Percentiles rank a stretch among this genome's conserved stretches.
phyloP scores from a whole-genome alignment of 64 coral and sea anemone species.

The Catalaphyllia jardinei region DNA sequence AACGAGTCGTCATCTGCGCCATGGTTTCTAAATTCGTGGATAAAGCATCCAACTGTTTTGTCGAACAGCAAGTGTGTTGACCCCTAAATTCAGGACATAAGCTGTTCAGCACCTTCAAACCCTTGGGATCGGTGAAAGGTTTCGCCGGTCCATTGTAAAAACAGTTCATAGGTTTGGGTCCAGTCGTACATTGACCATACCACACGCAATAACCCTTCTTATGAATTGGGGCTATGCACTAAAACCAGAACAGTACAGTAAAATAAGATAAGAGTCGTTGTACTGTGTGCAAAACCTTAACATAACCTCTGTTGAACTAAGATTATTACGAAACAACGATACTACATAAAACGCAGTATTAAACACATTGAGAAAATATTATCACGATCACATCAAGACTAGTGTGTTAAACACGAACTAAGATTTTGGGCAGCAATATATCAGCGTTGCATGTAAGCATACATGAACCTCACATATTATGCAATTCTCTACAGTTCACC shows the following conservation, averaged over 20 bases:
- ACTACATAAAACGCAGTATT: too few relatives aligned
- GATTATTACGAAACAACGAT: not conserved
- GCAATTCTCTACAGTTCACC: not conserved
- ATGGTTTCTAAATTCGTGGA: conserved; percentile 49
- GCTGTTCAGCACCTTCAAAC: conserved; percentile 31
- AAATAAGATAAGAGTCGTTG: too few relatives aligned
- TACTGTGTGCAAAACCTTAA: too few relatives aligned
- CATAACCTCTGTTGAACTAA: too few relatives aligned
- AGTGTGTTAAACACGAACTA: too few relatives aligned
- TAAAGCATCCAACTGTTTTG: conserved; percentile 55
- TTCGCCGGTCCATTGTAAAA: conserved; percentile 89
- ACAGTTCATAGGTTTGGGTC: conserved; percentile 51
- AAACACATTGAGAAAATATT: too few relatives aligned
- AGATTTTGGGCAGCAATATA: too few relatives aligned
- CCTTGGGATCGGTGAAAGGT: conserved; percentile 36
- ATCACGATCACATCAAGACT: too few relatives aligned
- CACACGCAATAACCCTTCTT: conserved; percentile 92
- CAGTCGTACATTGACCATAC: conserved; percentile 80
- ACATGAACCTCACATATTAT: too few relatives aligned
- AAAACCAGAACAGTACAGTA: too few relatives aligned
- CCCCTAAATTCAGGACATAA: conserved; percentile 68
- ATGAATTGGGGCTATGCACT: conserved; percentile 22
- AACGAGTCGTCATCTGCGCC: conserved; percentile 56
- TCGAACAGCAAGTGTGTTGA: conserved; percentile 67
- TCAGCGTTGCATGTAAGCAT: too few relatives aligned